Conservation (phyloP, 2,113 vertebrate species). For the Chrysochloris asiatica region DNA sequence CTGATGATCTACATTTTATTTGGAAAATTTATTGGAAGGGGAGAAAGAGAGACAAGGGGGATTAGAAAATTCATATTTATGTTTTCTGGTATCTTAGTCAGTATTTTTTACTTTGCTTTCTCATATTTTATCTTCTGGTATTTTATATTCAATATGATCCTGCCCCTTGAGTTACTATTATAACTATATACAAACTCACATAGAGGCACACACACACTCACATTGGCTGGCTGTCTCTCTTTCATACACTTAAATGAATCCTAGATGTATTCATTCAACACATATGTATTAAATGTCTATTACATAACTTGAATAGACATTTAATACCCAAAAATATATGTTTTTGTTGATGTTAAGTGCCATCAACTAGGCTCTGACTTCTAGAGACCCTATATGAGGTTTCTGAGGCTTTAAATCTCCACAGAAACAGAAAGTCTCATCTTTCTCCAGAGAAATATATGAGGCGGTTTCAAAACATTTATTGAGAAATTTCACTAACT, state of each 20-base stretch:
- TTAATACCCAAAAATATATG: too few species aligned
- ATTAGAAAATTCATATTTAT: not conserved
- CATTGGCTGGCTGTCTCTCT: not conserved
- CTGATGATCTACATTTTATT: not conserved
- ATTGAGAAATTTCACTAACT: too few species aligned
- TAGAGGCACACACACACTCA: not conserved
- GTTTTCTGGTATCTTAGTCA: not conserved
- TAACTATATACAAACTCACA: not conserved
- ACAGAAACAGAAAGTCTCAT: too few species aligned
- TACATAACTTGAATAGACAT: not conserved
- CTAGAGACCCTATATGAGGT: too few species aligned
- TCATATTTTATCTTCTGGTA: not conserved
- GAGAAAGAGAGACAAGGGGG: not conserved
- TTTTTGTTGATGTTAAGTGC: too few species aligned
- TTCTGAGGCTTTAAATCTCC: too few species aligned
- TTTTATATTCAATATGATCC: not conserved
- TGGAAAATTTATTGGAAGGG: not conserved
- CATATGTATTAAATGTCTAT: not conserved
- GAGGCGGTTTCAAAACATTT: too few species aligned
- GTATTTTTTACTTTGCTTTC: constrained; percentile 1
- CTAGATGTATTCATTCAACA: not conserved
- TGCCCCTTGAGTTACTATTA: not conserved
- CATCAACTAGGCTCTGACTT: too few species aligned
- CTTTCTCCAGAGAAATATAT: too few species aligned
- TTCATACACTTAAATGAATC: not conserved